A percentile compares a stretch with the other conserved stretches of the same genome.
Evolutionary conservation across 2,113 vertebrate species (phyloP).

Genomic region (Hippolais icterina): DNA sequence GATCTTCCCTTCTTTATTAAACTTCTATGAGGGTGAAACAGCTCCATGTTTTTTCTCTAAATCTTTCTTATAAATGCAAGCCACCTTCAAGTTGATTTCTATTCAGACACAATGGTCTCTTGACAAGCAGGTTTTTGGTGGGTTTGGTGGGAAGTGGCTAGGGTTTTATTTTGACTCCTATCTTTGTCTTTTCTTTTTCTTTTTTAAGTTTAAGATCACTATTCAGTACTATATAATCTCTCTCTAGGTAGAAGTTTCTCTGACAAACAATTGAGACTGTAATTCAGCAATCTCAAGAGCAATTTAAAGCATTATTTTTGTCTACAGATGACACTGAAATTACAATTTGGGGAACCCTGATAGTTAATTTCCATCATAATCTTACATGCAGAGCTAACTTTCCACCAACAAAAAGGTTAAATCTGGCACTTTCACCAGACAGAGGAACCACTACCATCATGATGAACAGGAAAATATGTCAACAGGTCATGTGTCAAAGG

Average conservation of each 20-base stretch:
- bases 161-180: background rate
- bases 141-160: background rate
- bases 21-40: background rate
- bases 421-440: background rate
- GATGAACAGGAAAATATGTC: background rate
- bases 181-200: background rate
- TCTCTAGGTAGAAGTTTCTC: background rate
- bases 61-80: background rate
- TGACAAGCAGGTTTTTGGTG: background rate
- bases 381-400: background rate
- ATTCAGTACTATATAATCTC: background rate
- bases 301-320: background rate
- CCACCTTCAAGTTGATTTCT: background rate
- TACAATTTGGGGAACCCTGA: background rate
- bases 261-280: background rate
- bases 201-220: background rate
- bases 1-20: background rate
- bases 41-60: background rate
- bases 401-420: background rate
- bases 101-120: background rate
- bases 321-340: background rate
- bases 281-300: background rate
- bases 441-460: background rate
- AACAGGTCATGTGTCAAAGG: background rate
- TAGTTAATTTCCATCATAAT: background rate